Percentiles rank a stretch among this genome's conserved stretches.
These are phyloP conservation scores for Tenthredo scrophulariae DNA, from an alignment of 2,888 invertebrate species.

Conservation along the genomic window DNA sequence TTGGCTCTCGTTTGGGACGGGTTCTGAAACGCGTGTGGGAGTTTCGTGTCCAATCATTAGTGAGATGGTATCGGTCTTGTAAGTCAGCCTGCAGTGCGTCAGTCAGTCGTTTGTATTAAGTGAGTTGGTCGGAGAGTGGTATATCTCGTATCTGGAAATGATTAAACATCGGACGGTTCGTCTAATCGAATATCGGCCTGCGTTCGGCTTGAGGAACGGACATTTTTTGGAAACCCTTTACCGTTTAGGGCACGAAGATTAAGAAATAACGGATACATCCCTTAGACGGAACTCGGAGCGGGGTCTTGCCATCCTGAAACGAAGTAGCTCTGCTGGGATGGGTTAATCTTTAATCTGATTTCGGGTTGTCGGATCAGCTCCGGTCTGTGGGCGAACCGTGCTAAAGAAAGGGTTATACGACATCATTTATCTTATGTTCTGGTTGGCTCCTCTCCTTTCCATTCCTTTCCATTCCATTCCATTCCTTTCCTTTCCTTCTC, in stretches of 20 bases:
- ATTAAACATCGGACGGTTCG: not conserved
- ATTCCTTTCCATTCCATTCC: constrained; percentile 23
- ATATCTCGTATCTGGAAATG: not conserved
- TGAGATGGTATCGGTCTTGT: constrained; percentile 74
- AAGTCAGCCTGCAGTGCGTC: constrained; percentile 74
- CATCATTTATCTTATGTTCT: constrained; percentile 61
- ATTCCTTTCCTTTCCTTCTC: constrained; percentile 33
- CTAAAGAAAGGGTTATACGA: constrained; percentile 55
- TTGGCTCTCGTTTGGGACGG: not conserved
- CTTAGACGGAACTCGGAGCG: not conserved
- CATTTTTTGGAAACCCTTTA: constrained; percentile 32
- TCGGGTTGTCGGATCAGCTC: constrained; percentile 56
- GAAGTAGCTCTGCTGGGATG: constrained; percentile 8
- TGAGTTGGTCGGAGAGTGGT: not conserved
- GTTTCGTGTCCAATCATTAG: constrained; percentile 76
- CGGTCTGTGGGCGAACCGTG: constrained; percentile 50
- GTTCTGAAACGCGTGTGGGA: constrained; percentile 66
- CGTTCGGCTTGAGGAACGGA: not conserved
- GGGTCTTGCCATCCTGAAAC: constrained; percentile 19
- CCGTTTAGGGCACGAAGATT: constrained; percentile 26
- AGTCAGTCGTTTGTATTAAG: constrained; percentile 18
- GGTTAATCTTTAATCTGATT: constrained; percentile 58
- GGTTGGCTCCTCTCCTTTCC: constrained; percentile 42
- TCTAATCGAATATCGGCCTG: constrained; percentile 39
- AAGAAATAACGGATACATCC: constrained; percentile 37